A percentile compares a stretch with the other conserved stretches of the same genome.
Evolutionary conservation across 2,113 vertebrate species (phyloP).

Genomic region (Noturus placidus): DNA sequence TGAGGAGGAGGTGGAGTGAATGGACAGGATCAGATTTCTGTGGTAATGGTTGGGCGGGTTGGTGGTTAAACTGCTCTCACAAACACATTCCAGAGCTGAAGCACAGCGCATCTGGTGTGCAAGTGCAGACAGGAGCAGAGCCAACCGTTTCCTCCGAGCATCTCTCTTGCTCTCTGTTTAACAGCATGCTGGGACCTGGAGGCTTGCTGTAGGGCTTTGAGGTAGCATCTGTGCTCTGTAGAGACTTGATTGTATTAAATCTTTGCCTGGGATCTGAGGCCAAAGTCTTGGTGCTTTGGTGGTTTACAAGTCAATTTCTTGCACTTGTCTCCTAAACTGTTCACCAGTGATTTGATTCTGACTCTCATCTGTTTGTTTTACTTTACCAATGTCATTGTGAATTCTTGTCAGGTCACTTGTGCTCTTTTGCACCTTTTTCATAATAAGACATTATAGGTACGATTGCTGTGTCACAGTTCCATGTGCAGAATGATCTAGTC

Average conservation of each 20-base stretch:
- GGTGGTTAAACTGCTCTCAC: slow-evolving; percentile 57
- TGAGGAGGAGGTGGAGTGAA: slow-evolving; percentile 45
- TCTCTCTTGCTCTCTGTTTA: slow-evolving; percentile 34
- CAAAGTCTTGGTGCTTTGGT: slow-evolving; percentile 20
- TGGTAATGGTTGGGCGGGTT: slow-evolving; percentile 56
- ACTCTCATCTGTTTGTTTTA: not conserved
- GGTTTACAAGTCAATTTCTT: slow-evolving; percentile 26
- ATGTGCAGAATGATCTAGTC: not conserved
- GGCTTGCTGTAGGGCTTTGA: slow-evolving; percentile 37
- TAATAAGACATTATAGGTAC: not conserved
- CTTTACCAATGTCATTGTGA: not conserved
- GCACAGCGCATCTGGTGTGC: slow-evolving; percentile 56
- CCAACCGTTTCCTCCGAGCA: slow-evolving; percentile 44
- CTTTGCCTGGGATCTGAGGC: slow-evolving; percentile 25
- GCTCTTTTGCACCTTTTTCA: not conserved
- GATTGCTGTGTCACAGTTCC: not conserved
- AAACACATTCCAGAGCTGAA: slow-evolving; percentile 57
- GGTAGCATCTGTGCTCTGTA: slow-evolving; percentile 36
- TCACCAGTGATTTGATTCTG: slow-evolving; percentile 6
- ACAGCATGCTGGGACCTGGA: slow-evolving; percentile 43
- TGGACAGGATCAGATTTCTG: slow-evolving; percentile 57
- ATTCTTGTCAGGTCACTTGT: slow-evolving; percentile 10
- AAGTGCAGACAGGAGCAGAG: slow-evolving; percentile 55
- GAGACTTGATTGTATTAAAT: slow-evolving; percentile 41
- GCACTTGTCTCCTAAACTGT: not conserved